Evolutionary conservation across 1,140 invertebrate species (phyloP).

Genomic region (Brachionus plicatilis): DNA sequence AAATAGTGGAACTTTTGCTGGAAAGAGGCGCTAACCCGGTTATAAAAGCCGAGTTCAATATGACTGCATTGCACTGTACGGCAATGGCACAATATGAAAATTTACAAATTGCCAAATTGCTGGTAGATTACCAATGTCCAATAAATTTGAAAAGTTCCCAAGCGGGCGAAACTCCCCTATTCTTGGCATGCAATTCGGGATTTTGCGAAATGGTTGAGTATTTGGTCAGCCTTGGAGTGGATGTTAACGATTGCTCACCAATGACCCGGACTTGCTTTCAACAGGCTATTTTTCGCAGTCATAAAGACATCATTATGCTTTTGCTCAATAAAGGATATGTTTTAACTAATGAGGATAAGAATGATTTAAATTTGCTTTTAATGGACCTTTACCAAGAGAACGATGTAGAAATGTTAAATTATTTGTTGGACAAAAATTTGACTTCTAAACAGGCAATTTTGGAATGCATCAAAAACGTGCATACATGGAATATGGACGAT

Average conservation of each 20-base stretch:
- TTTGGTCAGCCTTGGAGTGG: not conserved
- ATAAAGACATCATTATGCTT: not conserved
- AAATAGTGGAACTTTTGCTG: not conserved
- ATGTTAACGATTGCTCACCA: constrained; percentile 7
- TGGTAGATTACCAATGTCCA: constrained; percentile 21
- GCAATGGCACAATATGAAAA: constrained; percentile 40
- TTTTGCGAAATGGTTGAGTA: constrained; percentile 14
- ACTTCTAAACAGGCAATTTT: not conserved
- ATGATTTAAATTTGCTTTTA: not conserved
- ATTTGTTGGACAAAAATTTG: not conserved
- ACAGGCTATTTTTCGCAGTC: constrained; percentile 4
- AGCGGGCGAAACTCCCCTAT: constrained; percentile 23
- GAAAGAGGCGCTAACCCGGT: constrained; percentile 11
- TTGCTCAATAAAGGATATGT: constrained; percentile 23
- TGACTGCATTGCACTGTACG: constrained; percentile 26
- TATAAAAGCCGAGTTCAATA: not conserved
- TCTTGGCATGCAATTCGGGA: constrained; percentile 29
- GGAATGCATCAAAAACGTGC: constrained; percentile 15
- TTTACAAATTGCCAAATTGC: constrained; percentile 4
- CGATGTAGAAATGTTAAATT: not conserved
- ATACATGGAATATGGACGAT: not conserved
- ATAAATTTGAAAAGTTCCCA: constrained; percentile 24
- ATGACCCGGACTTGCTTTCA: not conserved
- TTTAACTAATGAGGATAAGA: not conserved
- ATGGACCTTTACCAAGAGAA: constrained; percentile 18